Percentiles rank a stretch among this genome's conserved stretches.
Evolutionary conservation across 2,113 vertebrate species (phyloP).

Genomic region (Brachirus orientalis): DNA sequence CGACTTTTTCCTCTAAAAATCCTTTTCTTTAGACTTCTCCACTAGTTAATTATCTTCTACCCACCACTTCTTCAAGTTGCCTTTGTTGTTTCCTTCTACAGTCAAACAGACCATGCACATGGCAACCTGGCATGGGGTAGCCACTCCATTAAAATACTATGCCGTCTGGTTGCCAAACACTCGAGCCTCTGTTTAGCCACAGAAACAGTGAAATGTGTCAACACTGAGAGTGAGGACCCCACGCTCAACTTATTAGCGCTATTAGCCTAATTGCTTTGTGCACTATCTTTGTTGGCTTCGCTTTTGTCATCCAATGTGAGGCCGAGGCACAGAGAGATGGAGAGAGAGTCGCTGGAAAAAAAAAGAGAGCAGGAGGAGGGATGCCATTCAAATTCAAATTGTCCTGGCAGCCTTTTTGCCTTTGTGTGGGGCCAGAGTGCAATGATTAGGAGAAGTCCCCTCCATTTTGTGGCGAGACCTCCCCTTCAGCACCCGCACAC

Average conservation of each 20-base stretch:
- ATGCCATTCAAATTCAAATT: slow-evolving; percentile 82
- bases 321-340: slow-evolving; percentile 21
- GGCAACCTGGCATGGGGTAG: slow-evolving; percentile 72
- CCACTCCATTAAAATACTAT: slow-evolving; percentile 75
- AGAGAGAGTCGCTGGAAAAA: slow-evolving; percentile 20
- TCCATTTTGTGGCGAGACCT: slow-evolving; percentile 65
- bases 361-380: slow-evolving; percentile 58
- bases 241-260: slow-evolving; percentile 82
- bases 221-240: slow-evolving; percentile 75
- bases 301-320: slow-evolving; percentile 67
- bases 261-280: slow-evolving; percentile 83
- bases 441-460: slow-evolving; percentile 79
- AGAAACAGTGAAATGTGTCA: slow-evolving; percentile 82
- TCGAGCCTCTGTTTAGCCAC: slow-evolving; percentile 81
- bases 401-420: slow-evolving; percentile 66
- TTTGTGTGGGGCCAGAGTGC: slow-evolving; percentile 77
- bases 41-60: slow-evolving; percentile 71
- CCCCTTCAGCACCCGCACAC: slow-evolving; percentile 43
- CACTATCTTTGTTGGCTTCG: slow-evolving; percentile 76
- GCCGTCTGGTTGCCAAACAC: slow-evolving; percentile 78
- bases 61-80: slow-evolving; percentile 40
- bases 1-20: slow-evolving; percentile 36
- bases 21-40: slow-evolving; percentile 44
- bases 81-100: slow-evolving; percentile 68
- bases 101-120: slow-evolving; percentile 70